Conservation (phyloP, 1,140 invertebrate genomes). For the Temnothorax nylanderi region DNA sequence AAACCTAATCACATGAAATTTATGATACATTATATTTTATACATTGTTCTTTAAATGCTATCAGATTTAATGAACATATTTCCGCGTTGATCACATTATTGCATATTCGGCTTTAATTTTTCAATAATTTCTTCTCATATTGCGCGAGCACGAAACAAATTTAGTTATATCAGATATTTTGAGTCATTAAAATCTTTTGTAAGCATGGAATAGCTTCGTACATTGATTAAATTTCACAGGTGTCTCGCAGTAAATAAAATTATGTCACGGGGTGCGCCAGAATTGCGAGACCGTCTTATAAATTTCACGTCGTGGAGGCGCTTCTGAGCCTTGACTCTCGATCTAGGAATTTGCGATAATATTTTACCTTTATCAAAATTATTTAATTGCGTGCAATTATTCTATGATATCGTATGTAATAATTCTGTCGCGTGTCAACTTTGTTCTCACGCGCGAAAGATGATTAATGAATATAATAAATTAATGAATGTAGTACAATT, state of each 20-base stretch:
- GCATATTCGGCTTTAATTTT: neutral
- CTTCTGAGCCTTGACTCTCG: neutral
- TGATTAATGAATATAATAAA: too few relatives aligned
- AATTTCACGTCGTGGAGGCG: constrained; percentile 58
- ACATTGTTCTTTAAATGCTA: neutral
- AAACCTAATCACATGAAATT: neutral
- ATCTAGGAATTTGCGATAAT: constrained; percentile 37
- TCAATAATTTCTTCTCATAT: neutral
- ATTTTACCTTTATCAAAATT: constrained; percentile 29
- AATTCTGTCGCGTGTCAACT: constrained; percentile 12
- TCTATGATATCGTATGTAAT: neutral
- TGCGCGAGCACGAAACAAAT: neutral
- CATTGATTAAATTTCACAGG: constrained; percentile 57
- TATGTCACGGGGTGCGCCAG: constrained; percentile 5
- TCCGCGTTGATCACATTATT: neutral
- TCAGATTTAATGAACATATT: neutral
- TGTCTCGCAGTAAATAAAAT: constrained; percentile 40
- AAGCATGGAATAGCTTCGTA: constrained; percentile 37
- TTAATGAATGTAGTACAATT: neutral
- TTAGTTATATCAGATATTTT: constrained; percentile 23
- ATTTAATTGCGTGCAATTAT: constrained; percentile 38
- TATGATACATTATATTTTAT: neutral
- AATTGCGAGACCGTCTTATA: constrained; percentile 47
- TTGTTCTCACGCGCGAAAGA: neutral
- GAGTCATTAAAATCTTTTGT: constrained; percentile 38